Percentiles rank a stretch among this genome's conserved stretches.
These are phyloP conservation scores for Philonicus albiceps DNA, from an alignment of 2,888 invertebrate genomes.

Conservation along the genomic window DNA sequence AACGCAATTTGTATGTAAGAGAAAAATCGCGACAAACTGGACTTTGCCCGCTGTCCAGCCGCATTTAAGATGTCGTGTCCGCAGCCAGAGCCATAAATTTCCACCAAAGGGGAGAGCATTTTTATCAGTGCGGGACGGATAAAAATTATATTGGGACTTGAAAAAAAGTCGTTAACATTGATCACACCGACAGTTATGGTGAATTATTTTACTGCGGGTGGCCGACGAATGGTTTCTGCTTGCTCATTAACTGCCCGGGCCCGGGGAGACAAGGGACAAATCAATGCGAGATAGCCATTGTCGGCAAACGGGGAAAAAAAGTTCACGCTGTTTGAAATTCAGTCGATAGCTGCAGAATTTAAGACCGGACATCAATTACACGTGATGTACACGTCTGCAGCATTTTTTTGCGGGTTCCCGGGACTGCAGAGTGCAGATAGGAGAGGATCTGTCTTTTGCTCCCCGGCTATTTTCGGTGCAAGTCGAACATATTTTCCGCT, in stretches of 20 bases:
- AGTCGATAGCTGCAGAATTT: conserved; percentile 32
- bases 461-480: background rate
- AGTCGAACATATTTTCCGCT: background rate
- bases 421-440: background rate
- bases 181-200: conserved; percentile 48
- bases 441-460: background rate
- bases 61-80: background rate
- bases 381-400: conserved; percentile 35
- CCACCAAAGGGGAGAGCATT: background rate
- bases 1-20: background rate
- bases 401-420: background rate
- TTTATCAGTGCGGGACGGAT: conserved; percentile 17
- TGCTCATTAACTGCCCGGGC: conserved; percentile 44
- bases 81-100: background rate
- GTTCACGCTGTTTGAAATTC: conserved; percentile 30
- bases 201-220: conserved; percentile 49
- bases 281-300: conserved; percentile 16
- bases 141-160: conserved; percentile 25
- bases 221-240: conserved; percentile 45
- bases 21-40: background rate
- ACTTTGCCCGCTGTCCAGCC: background rate
- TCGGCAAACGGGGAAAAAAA: conserved; percentile 19
- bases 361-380: conserved; percentile 35
- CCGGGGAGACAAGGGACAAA: conserved; percentile 26
- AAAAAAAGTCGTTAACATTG: conserved; percentile 45